Percentiles rank a stretch among this genome's conserved stretches.
These are phyloP conservation scores for Eucera pruinosa DNA, from an alignment of 2,888 invertebrate species.

Conservation along the genomic window DNA sequence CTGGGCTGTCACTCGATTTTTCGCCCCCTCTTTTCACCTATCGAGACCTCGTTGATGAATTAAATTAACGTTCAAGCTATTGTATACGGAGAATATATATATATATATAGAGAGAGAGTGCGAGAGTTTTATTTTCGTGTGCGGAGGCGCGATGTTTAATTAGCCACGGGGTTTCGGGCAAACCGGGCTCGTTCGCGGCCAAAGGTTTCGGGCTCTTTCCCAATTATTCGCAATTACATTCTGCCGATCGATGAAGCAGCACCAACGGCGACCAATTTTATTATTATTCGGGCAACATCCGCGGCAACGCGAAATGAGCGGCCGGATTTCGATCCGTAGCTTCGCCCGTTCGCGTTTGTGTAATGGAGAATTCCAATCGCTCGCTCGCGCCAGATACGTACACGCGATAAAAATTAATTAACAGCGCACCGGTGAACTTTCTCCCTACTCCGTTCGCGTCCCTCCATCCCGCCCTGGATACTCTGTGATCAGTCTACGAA, in stretches of 20 bases:
- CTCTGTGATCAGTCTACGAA: neutral
- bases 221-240: constrained; percentile 62
- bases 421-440: constrained; percentile 55
- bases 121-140: constrained; percentile 9
- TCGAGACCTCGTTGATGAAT: constrained; percentile 23
- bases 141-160: constrained; percentile 44
- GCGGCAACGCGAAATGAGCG: constrained; percentile 34
- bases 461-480: neutral
- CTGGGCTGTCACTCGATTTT: neutral
- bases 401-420: constrained; percentile 71
- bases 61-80: constrained; percentile 9
- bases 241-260: constrained; percentile 57
- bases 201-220: constrained; percentile 37
- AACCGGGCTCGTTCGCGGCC: constrained; percentile 49
- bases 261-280: constrained; percentile 56
- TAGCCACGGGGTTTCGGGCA: constrained; percentile 38
- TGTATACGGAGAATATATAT: neutral
- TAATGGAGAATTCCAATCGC: constrained; percentile 66
- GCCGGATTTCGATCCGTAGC: neutral
- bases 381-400: constrained; percentile 31
- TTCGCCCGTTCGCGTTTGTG: constrained; percentile 15
- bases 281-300: constrained; percentile 56
- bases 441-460: neutral
- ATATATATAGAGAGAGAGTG: too few relatives aligned
- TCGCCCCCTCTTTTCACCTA: neutral